Base-by-base conservation (phyloP, 2,888 invertebrate species). In the Invenusta paracnida region DNA sequence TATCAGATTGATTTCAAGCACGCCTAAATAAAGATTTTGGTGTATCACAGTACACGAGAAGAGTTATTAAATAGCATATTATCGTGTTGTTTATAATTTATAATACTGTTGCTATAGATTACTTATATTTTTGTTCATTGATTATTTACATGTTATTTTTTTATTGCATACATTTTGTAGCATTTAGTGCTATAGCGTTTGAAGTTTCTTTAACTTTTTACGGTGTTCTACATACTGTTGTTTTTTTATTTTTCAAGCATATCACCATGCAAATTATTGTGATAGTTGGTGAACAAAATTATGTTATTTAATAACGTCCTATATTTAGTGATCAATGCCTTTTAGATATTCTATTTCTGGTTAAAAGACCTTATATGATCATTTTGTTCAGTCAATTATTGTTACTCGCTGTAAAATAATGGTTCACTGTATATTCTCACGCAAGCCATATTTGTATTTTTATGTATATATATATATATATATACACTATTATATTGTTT, bases 351-450 rank as follows among this genome's bases (percentile, higher is more conserved):
- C 23, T 2, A 5, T 23, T 73, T n/a, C n/a, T n/a, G n/a, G n/a
- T n/a, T n/a, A n/a, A n/a, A n/a, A n/a, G n/a, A n/a, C n/a, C n/a
- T n/a, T n/a, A n/a, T n/a, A n/a, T n/a, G n/a, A n/a, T n/a, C n/a
- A n/a, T n/a, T n/a, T n/a, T n/a, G n/a, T n/a, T n/a, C n/a, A n/a
- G n/a, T n/a, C n/a, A n/a, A n/a, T n/a, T n/a, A n/a, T n/a, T n/a
- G n/a, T 73, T 73, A 13, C 25, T 73, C 23, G 23, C 73, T 73
- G 73, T 73, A 73, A 73, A 25, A 73, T 73, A 73, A 73, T 73
- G 73, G 27, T 73, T 73, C 73, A 73, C 73, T 73, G 73, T 73
- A 73, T 73, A 73, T 73, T 73, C 25, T 73, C 73, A 73, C 73
- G 23, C 5, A n/a, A n/a, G n/a, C n/a, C n/a, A 5, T 73, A 73